phyloP scores from a whole-genome alignment of 2,888 invertebrate species.

The Diadegma fenestrale region DNA sequence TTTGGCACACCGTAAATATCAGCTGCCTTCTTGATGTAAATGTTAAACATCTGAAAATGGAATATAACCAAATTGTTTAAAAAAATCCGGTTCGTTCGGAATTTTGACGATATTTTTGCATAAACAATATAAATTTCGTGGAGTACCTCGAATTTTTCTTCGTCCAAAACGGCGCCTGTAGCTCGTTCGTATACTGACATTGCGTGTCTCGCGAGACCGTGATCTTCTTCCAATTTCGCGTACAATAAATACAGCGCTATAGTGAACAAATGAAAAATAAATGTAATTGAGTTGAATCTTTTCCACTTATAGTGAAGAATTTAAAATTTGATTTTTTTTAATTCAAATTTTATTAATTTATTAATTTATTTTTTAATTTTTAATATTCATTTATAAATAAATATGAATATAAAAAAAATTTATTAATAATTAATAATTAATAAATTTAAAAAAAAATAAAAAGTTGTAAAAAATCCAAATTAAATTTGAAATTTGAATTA shows the following conservation, averaged over 20 bases:
- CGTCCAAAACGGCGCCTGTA: constrained; percentile 95
- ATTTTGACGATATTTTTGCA: neutral
- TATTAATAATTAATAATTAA: too few relatives aligned
- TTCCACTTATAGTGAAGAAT: constrained; percentile 1
- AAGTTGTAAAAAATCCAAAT: too few relatives aligned
- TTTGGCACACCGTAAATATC: constrained; percentile 99
- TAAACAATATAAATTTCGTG: neutral
- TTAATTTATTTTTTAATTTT: too few relatives aligned
- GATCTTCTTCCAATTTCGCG: constrained; percentile 99
- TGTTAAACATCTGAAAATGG: constrained; percentile 93
- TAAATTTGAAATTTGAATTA: too few relatives aligned
- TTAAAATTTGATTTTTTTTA: too few relatives aligned
- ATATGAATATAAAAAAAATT: too few relatives aligned
- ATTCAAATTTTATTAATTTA: neutral
- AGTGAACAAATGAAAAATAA: constrained; percentile 54
- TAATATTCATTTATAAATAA: too few relatives aligned
- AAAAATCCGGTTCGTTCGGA: neutral
- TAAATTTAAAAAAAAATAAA: too few relatives aligned
- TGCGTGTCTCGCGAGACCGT: constrained; percentile 98
- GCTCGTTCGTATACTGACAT: constrained; percentile 99
- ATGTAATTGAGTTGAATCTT: neutral
- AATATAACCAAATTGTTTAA: neutral
- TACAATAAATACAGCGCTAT: constrained; percentile 95
- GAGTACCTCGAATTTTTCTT: constrained; percentile 95
- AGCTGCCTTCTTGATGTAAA: constrained; percentile 99